Evolutionary conservation across 2,888 invertebrate species (phyloP).

Genomic region (Ophioninae sp.): DNA sequence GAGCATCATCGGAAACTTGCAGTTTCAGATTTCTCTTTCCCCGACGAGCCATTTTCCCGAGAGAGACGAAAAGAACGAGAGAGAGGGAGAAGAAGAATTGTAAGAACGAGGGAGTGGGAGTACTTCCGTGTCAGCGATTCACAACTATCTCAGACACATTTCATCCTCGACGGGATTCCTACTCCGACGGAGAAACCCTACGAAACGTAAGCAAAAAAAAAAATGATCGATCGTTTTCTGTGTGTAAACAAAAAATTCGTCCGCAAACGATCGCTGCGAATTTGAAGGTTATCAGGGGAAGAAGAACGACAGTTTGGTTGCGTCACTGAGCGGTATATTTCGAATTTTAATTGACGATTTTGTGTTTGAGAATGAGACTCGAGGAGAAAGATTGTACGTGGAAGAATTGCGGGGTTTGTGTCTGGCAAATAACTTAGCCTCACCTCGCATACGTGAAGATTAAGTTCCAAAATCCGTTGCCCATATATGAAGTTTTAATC

Average conservation of each 20-base stretch:
- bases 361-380: background rate
- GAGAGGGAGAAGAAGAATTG: no score
- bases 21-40: slow-evolving; percentile 81
- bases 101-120: background rate
- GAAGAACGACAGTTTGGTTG: slow-evolving; percentile 2
- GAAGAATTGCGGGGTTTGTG: background rate
- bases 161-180: slow-evolving; percentile 27
- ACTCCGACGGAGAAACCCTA: slow-evolving; percentile 25
- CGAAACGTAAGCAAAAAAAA: background rate
- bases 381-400: background rate
- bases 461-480: slow-evolving; percentile 68
- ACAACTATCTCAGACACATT: slow-evolving; percentile 45
- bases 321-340: background rate
- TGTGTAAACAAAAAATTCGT: slow-evolving; percentile 42
- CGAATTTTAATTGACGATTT: background rate
- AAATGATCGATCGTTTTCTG: background rate
- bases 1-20: slow-evolving; percentile 82
- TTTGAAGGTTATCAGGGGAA: slow-evolving; percentile 43
- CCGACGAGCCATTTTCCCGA: slow-evolving; percentile 74
- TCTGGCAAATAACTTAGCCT: slow-evolving; percentile 34
- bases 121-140: slow-evolving; percentile 1
- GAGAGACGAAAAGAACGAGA: slow-evolving; percentile 6
- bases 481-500: slow-evolving; percentile 76
- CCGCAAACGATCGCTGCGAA: slow-evolving; percentile 3
- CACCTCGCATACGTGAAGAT: slow-evolving; percentile 62